Evolutionary conservation across 2,888 invertebrate species (phyloP).

Genomic region (Xestobium rufovillosum): DNA sequence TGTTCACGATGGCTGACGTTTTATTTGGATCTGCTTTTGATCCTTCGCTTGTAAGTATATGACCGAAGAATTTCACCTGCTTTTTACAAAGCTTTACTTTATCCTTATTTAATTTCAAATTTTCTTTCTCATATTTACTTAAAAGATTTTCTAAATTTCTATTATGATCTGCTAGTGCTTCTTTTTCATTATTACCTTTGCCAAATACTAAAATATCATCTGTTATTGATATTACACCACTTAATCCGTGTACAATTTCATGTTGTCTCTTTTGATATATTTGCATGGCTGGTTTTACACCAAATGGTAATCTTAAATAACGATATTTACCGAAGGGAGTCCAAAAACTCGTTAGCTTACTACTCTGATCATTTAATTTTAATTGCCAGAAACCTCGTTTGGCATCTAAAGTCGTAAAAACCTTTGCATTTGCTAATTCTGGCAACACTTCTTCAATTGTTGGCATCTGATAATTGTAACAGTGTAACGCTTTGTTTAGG

Average conservation of each 20-base stretch:
- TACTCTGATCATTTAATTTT: slow-evolving; percentile 17
- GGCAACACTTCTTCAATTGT: slow-evolving; percentile 18
- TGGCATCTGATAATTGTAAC: slow-evolving; percentile 14
- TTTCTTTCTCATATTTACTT: slow-evolving; percentile 10
- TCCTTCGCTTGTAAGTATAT: too few species aligned
- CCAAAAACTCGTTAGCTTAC: slow-evolving; percentile 21
- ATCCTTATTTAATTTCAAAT: slow-evolving; percentile 17
- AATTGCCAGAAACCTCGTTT: slow-evolving; percentile 20
- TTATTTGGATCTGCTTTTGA: not conserved
- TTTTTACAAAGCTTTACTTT: slow-evolving; percentile 13
- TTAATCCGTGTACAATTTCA: slow-evolving; percentile 14
- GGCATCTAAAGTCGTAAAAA: slow-evolving; percentile 15
- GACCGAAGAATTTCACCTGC: slow-evolving; percentile 16
- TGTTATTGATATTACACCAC: slow-evolving; percentile 17
- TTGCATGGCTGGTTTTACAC: slow-evolving; percentile 18
- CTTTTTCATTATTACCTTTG: slow-evolving; percentile 15
- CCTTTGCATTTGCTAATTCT: slow-evolving; percentile 16
- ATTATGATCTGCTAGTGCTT: slow-evolving; percentile 18
- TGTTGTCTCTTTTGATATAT: slow-evolving; percentile 14
- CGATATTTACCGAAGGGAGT: too few species aligned
- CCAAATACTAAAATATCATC: slow-evolving; percentile 21
- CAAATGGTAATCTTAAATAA: slow-evolving; percentile 21
- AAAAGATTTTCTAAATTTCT: slow-evolving; percentile 15
- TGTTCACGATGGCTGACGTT: slow-evolving; percentile 9
- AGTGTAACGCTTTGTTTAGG: slow-evolving; percentile 16